Evolutionary conservation across 1,140 invertebrate species (phyloP), one percentile per base, ranked within the genome.

Genomic region (Euwallacea fornicatus): DNA sequence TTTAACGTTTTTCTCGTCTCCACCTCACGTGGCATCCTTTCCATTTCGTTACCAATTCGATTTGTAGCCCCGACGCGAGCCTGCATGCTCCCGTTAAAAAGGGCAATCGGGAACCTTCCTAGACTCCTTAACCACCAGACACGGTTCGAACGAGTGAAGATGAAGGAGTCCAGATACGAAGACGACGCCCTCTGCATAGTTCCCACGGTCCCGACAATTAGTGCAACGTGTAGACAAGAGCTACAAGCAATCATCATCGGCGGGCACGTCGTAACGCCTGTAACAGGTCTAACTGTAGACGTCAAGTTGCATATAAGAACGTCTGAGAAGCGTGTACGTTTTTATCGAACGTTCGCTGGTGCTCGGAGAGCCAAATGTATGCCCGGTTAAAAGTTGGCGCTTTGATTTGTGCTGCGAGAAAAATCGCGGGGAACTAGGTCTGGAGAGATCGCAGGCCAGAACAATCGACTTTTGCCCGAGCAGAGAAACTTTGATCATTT

Each of bases 341-440:
- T 69, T 72, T 72, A 55, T 61, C 70, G 73, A 72, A 74, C 63
- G 61, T 72, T 72, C 71, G 63, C 69, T 66, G 65, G 63, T 74
- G 73, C 72, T 69, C 67, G 21, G 59, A 55, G 21, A 33, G 21
- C 4, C 21, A 33, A 33, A 33, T 33, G 16, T 60, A 50, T 50
- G 6, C 47, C 2, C 1, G 0, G 1, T 50, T 50, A 11, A 11
- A 10, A 50, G 13, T 50, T 13, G 13, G 10, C 13, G 2, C 47
- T 2, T 50, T 50, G 10, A 50, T 50, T 50, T 50, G 10, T 10
- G 13, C 47, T 50, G 47, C 6, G 13, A 50, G 47, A 50, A 50
- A 50, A 13, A 13, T 11, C 10, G 13, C 10, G 6, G 13, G 10
- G 47, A 11, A 6, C 6, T 10, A 11, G 47, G 13, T 50, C 6